Base-by-base conservation (phyloP, 2,888 invertebrate genomes). In the Idaea aversata region DNA sequence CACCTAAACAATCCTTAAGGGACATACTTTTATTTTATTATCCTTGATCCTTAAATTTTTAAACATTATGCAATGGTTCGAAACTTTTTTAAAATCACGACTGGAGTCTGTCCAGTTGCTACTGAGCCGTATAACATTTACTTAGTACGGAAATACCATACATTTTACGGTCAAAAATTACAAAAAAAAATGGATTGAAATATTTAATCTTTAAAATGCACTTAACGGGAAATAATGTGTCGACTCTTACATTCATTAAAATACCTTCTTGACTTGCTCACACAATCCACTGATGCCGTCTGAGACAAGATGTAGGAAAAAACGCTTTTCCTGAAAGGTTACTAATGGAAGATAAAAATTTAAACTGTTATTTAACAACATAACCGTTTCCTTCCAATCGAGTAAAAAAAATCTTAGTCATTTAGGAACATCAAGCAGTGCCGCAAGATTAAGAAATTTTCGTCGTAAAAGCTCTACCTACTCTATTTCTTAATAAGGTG, bases 191-290 rank as follows among this genome's bases (percentile, higher is more conserved):
- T 72, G 72, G 67, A 72, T 70, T 78, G 78, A 77, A 77, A 76
- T 77, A 79, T 75, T 81, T 85, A 84, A 87, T 86, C 86, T 80
- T 81, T 76, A 75, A 83, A 84, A 83, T 83, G 80, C 76, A 82
- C 79, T 78, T 81, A 77, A 86, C 47, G 47, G 10, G 47, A 85
- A 86, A 87, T 79, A 83, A 88, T 86, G 83, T 81, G 76, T 73
- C 76, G 80, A 79, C 82, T 84, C 85, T 82, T 83, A 82, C 79
- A 87, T 88, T 88, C 85, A 90, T 89, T 89, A 90, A 90, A 89
- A 89, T 88, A 85, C 85, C 85, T 82, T 78, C 76, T 77, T 79
- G 79, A 76, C 47, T 47, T 47, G 47, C 13, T 36, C 36, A 36
- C 36, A 36, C 47, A 47, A 10, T 47, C 47, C 47, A 47, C 47